Conservation (phyloP, 30 jellyfish, hydroid and myxozoan species). For the Mastigias papua region DNA sequence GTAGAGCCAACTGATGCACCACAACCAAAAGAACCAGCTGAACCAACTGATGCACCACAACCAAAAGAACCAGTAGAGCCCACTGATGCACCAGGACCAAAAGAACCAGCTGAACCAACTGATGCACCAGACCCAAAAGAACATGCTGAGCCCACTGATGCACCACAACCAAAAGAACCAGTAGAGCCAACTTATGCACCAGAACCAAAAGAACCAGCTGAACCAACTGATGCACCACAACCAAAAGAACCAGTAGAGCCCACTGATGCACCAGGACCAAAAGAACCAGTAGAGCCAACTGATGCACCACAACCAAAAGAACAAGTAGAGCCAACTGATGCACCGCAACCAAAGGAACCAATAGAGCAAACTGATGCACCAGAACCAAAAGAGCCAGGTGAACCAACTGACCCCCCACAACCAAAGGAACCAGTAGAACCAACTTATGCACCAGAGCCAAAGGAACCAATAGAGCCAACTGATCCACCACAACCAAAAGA, state of each 20-base stretch:
- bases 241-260: not conserved
- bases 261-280: not conserved
- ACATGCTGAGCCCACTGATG: not conserved
- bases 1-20: not conserved
- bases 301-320: not conserved
- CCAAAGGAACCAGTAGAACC: not conserved
- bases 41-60: too few relatives aligned
- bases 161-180: not conserved
- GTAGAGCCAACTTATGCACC: constrained; percentile 1
- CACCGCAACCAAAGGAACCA: not conserved
- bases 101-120: not conserved
- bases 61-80: too few relatives aligned
- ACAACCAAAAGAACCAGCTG: too few relatives aligned
- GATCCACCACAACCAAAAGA: constrained; percentile 4
- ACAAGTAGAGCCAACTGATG: not conserved
- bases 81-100: not conserved
- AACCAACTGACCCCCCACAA: not conserved
- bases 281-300: not conserved
- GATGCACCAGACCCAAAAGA: not conserved
- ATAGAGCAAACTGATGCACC: not conserved
- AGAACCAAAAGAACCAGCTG: not conserved
- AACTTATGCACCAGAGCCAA: not conserved
- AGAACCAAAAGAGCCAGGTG: not conserved
- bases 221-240: constrained; percentile 3
- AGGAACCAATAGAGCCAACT: not conserved